Evolutionary conservation across 1,140 invertebrate genomes (phyloP), one percentile per base, ranked within the genome.

Genomic region (Sitobion miscanthi): DNA sequence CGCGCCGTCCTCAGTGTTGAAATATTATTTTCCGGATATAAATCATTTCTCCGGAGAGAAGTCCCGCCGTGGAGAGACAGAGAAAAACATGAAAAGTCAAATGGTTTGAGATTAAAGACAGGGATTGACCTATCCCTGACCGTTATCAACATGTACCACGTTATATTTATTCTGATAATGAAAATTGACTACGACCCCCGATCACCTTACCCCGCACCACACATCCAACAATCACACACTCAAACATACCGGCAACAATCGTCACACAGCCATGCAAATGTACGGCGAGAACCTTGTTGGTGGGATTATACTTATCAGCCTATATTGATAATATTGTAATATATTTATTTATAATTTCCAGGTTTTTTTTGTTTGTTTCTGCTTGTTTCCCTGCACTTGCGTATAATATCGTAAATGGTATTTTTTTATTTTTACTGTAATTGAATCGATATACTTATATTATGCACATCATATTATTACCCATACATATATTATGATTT

Each of bases 81-180:
- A 69, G 14, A 77, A 30, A 77, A 77, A 77, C n/a, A 23, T 2
- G n/a, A 77, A 77, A 30, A 77, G 57, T 77, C 62, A 77, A 21
- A 77, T 77, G 14, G 62, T 17, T 4, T 17, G 30, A 77, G 62
- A 77, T 77, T 14, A 5, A 77, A 77, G 62, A 35, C 14, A 14
- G 14, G 30, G 62, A n/a, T 77, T 77, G 23, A 42, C 38, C 21
- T 49, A 20, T 30, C 47, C 86, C 2, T 87, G 25, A 14, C 86
- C 86, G 30, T 35, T 87, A 30, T 87, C 20, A 62, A 91, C 62
- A 69, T 91, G 42, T 83, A 49, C 42, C 9, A n/a, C n/a, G n/a
- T 49, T 77, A 82, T 91, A 82, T 91, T 82, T 91, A 91, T 91
- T 47, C 42, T 47, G 45, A 91, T 91, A 83, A 91, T 38, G 57